phyloP scores from a whole-genome alignment of 2,888 invertebrate genomes.

The Notodonta dromedarius region DNA sequence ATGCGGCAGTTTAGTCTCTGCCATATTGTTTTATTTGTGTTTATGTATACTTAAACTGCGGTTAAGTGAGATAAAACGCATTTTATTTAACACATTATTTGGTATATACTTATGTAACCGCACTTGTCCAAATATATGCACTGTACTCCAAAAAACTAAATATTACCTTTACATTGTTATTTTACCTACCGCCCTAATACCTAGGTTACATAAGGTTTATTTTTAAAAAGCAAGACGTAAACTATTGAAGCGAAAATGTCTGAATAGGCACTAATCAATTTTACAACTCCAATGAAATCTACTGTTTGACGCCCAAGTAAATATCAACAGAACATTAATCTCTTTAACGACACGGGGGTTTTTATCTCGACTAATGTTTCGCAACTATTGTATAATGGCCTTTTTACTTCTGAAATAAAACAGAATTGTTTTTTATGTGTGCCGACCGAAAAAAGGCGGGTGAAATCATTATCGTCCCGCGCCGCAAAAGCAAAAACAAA shows the following conservation, averaged over 20 bases:
- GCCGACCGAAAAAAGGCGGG: slow-evolving; percentile 18
- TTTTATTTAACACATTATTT: no score
- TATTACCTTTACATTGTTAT: no score
- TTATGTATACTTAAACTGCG: neutral
- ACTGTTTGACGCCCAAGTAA: neutral
- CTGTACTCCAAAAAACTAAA: no score
- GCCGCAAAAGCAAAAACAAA: slow-evolving; percentile 19
- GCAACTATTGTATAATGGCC: slow-evolving; percentile 22
- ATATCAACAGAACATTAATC: slow-evolving; percentile 7
- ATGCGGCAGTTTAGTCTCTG: neutral
- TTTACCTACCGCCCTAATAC: no score
- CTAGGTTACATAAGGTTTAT: no score
- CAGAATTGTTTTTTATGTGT: slow-evolving; percentile 24
- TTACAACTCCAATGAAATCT: neutral
- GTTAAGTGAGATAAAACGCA: neutral
- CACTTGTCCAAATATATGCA: no score
- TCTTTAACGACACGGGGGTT: slow-evolving; percentile 13
- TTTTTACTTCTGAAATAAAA: slow-evolving; percentile 12
- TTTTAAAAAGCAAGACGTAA: no score
- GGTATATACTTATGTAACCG: no score
- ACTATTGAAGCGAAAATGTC: no score
- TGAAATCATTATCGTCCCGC: slow-evolving; percentile 10
- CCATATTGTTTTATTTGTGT: neutral
- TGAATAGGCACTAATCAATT: neutral
- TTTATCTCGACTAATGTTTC: slow-evolving; percentile 22